These are phyloP conservation scores for Schrankia costaestrigalis DNA, from an alignment of 2,888 invertebrate species.

Conservation along the genomic window DNA sequence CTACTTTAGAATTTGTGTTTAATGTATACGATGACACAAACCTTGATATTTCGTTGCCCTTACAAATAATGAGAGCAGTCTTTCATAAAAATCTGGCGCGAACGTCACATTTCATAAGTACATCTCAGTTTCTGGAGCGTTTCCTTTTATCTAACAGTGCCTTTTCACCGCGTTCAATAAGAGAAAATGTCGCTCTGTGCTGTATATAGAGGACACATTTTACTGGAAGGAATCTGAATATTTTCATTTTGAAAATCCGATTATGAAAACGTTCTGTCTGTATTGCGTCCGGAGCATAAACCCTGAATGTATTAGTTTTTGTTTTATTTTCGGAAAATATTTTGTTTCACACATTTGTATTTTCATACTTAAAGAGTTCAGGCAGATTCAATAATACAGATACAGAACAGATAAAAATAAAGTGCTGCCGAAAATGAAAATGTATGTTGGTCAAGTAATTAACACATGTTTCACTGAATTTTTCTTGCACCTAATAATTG, in stretches of 20 bases:
- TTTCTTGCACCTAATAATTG: no score
- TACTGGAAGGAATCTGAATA: slow-evolving; percentile 17
- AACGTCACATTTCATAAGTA: slow-evolving; percentile 11
- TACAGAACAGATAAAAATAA: no score
- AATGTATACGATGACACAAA: slow-evolving; percentile 11
- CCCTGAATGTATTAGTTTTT: slow-evolving; percentile 14
- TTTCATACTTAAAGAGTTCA: no score
- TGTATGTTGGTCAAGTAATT: no score
- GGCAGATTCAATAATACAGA: no score
- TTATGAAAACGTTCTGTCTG: slow-evolving; percentile 14
- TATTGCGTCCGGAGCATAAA: slow-evolving; percentile 11
- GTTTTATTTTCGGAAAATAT: no score
- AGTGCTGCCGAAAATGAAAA: no score
- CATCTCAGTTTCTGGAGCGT: slow-evolving; percentile 12
- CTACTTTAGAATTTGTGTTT: background rate
- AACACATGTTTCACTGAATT: no score
- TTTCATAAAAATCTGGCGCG: slow-evolving; percentile 5
- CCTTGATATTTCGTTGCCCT: slow-evolving; percentile 11
- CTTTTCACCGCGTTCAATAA: slow-evolving; percentile 23
- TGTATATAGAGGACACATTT: slow-evolving; percentile 5
- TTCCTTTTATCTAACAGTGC: slow-evolving; percentile 17
- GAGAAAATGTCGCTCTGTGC: slow-evolving; percentile 16
- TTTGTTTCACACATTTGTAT: no score
- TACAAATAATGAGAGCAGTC: slow-evolving; percentile 6
- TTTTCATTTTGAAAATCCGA: slow-evolving; percentile 9